Conservation (phyloP, 35 echinoderm and acorn worm genomes). For the Ptychodera flava region DNA sequence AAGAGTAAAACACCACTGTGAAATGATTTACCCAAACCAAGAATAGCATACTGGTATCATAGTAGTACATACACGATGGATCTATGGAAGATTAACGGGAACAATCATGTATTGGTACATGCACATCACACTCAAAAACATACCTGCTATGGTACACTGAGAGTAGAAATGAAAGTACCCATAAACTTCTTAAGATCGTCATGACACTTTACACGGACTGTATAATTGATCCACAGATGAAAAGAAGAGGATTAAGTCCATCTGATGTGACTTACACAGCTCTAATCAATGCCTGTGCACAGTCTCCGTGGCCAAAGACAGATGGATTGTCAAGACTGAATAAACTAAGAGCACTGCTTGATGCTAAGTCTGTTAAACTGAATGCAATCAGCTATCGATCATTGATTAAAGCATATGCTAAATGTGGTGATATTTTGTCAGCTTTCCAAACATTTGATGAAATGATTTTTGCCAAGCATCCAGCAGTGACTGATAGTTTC, state of each 20-base stretch:
- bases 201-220: too few species aligned
- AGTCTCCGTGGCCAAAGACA: conserved; percentile 79
- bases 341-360: conserved; percentile 64
- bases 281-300: conserved; percentile 83
- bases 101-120: too few species aligned
- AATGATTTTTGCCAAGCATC: conserved; percentile 46
- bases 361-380: conserved; percentile 64
- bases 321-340: conserved; percentile 68
- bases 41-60: too few species aligned
- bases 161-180: too few species aligned
- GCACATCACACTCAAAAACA: too few species aligned
- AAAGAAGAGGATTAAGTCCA: conserved; percentile 58
- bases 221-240: too few species aligned
- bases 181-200: too few species aligned
- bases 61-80: too few species aligned
- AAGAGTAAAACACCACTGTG: too few species aligned
- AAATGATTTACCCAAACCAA: too few species aligned
- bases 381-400: conserved; percentile 73
- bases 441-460: conserved; percentile 77
- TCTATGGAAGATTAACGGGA: too few species aligned
- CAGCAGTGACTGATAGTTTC: conserved; percentile 47
- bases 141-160: too few species aligned
- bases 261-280: conserved; percentile 75
- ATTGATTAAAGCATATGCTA: conserved; percentile 95
- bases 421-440: conserved; percentile 78